Evolutionary conservation across 2,888 invertebrate genomes (phyloP).

Genomic region (Acleris sparsana): DNA sequence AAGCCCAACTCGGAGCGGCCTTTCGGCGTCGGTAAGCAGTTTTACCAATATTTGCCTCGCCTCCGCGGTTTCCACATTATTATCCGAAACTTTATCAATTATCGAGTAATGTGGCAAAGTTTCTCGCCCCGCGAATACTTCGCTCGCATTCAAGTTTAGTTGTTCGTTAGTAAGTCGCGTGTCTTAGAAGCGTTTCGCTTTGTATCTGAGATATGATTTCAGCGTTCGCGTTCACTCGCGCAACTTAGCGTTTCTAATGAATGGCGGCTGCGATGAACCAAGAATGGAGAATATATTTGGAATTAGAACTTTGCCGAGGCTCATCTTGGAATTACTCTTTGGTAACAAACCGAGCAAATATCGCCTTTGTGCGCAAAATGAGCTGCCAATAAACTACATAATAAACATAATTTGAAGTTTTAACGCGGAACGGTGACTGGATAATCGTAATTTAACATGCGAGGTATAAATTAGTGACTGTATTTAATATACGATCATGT

Average conservation of each 20-base stretch:
- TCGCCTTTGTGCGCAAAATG: background rate
- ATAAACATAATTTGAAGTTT: no score
- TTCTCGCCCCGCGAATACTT: constrained; percentile 61
- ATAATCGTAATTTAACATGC: no score
- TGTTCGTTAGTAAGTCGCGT: constrained; percentile 44
- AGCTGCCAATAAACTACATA: constrained; percentile 3
- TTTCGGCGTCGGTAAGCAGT: constrained; percentile 52
- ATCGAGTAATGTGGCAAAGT: constrained; percentile 71
- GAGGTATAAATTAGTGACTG: no score
- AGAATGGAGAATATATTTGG: constrained; percentile 15
- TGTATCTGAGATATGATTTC: constrained; percentile 35
- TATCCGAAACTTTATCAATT: constrained; percentile 69
- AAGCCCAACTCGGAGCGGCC: constrained; percentile 48
- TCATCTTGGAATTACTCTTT: background rate
- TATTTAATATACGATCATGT: no score
- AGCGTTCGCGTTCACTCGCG: constrained; percentile 6
- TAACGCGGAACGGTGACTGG: no score
- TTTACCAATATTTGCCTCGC: constrained; percentile 67
- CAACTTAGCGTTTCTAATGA: constrained; percentile 24
- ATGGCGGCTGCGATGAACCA: constrained; percentile 26
- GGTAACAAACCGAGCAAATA: background rate
- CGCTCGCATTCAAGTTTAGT: constrained; percentile 53
- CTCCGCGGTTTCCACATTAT: constrained; percentile 42
- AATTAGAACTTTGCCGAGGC: constrained; percentile 5
- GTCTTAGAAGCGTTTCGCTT: constrained; percentile 29